A percentile compares a stretch with the other conserved stretches of the same genome.
phyloP scores from a whole-genome alignment of 2,797 vertebrate genomes.

The Sternarchorhynchus goeldii region DNA sequence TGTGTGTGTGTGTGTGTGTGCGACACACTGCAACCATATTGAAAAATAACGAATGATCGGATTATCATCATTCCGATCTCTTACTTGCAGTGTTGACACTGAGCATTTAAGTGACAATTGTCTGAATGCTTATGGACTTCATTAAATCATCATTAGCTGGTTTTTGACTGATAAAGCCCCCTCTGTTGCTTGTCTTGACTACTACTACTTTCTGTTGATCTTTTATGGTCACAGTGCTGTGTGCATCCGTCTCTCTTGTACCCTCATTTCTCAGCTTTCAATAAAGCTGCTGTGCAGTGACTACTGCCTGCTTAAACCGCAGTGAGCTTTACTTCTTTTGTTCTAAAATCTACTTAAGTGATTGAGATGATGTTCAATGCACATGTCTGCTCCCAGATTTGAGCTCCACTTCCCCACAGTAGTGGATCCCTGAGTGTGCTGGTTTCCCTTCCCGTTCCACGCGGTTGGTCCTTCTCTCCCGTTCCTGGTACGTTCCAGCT shows the following conservation, averaged over 20 bases:
- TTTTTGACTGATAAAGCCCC: slow-evolving; percentile 15
- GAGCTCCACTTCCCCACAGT: neutral
- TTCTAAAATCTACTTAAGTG: neutral
- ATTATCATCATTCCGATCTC: slow-evolving; percentile 3
- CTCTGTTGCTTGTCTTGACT: slow-evolving; percentile 29
- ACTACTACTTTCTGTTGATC: slow-evolving; percentile 39
- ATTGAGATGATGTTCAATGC: too few species aligned
- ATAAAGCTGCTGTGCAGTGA: slow-evolving; percentile 58
- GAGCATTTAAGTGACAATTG: slow-evolving; percentile 4
- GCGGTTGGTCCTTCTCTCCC: slow-evolving; percentile 4
- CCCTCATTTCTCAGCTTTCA: slow-evolving; percentile 53
- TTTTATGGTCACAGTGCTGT: slow-evolving; percentile 31
- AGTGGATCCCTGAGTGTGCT: neutral
- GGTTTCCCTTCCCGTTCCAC: slow-evolving; percentile 7
- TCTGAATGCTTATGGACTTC: slow-evolving; percentile 21
- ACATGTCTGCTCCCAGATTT: neutral
- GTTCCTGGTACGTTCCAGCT: slow-evolving; percentile 35
- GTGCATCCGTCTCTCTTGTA: slow-evolving; percentile 37
- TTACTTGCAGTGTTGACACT: slow-evolving; percentile 1
- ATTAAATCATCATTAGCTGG: slow-evolving; percentile 27
- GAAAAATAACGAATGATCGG: neutral
- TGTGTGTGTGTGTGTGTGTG: neutral
- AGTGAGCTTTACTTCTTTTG: slow-evolving; percentile 8
- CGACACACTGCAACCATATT: slow-evolving; percentile 11
- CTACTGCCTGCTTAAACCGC: slow-evolving; percentile 50